Evolutionary conservation across 2,113 vertebrate species (phyloP), one percentile per base, ranked within the genome.

Genomic region (Antechinus flavipes): DNA sequence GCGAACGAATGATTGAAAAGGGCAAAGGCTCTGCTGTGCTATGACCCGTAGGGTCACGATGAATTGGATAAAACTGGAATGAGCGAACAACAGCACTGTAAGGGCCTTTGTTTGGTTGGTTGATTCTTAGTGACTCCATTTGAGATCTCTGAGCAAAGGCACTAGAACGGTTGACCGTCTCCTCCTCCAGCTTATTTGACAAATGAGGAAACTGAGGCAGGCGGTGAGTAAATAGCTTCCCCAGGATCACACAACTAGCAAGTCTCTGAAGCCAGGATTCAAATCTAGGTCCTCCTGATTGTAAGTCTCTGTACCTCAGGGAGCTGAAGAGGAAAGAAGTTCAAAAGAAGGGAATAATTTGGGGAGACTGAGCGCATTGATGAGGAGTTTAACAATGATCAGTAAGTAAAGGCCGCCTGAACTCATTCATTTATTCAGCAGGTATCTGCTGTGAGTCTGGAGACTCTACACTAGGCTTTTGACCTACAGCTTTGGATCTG

Each of bases 221-320:
- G 5, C 30, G 35, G 12, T 42, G 68, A 30, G 35, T 26, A 68
- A 68, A 12, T 68, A 12, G 16, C 61, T 35, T 68, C 30, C 61
- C 61, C 30, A 91, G 61, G 68, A n/a, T 25, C 90, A 94, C 9
- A 53, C n/a, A 91, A 46, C 26, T 61, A 89, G 16, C 91, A 42
- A 94, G 7, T 94, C 30, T 30, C 56, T 58, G 27, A 92, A 23
- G 30, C 27, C 84, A 92, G n/a, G 14, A 11, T 56, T 19, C 76
- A 49, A 8, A 92, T 46, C 27, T 35, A 93, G 24, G 25, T 52
- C n/a, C 94, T 94, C 53, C 93, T 94, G 42, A 97, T 14, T 55
- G 30, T 84, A 95, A 96, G 91, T 14, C 26, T 6, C 11, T 16
- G 3, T 3, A 68, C 27, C 61, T 68, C 30, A 35, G 35, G 61